phyloP scores from a whole-genome alignment of 2,888 invertebrate species.

The Ochropleura leucogaster region DNA sequence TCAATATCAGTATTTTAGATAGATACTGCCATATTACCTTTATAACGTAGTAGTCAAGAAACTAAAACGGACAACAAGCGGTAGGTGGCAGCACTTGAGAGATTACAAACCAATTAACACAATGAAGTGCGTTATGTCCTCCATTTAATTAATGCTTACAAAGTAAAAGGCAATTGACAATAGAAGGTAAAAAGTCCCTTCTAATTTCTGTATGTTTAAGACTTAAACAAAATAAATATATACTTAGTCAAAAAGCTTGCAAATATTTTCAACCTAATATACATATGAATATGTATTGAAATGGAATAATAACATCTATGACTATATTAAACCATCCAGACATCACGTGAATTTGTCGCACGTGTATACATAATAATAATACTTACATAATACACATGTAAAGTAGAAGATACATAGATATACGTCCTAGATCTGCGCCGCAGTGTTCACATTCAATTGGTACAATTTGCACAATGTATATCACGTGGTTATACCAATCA shows the following conservation, averaged over 20 bases:
- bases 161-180: neutral
- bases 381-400: neutral
- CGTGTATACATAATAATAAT: constrained; percentile 9
- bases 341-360: constrained; percentile 44
- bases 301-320: constrained; percentile 14
- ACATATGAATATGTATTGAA: neutral
- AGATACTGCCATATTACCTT: neutral
- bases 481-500: constrained; percentile 26
- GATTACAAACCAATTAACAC: constrained; percentile 19
- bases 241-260: neutral
- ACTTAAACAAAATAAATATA: neutral
- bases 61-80: no score
- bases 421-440: constrained; percentile 14
- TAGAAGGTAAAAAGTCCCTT: neutral
- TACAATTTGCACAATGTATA: constrained; percentile 33
- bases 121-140: constrained; percentile 5
- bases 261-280: constrained; percentile 1
- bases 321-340: constrained; percentile 1
- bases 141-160: neutral
- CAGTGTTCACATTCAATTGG: constrained; percentile 46
- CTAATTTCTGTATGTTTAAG: neutral
- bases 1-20: neutral
- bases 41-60: neutral
- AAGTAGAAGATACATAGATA: neutral
- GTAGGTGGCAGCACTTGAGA: constrained; percentile 6